Evolutionary conservation across 2,888 invertebrate species (phyloP).

Genomic region (Trissolcus brochymenae): DNA sequence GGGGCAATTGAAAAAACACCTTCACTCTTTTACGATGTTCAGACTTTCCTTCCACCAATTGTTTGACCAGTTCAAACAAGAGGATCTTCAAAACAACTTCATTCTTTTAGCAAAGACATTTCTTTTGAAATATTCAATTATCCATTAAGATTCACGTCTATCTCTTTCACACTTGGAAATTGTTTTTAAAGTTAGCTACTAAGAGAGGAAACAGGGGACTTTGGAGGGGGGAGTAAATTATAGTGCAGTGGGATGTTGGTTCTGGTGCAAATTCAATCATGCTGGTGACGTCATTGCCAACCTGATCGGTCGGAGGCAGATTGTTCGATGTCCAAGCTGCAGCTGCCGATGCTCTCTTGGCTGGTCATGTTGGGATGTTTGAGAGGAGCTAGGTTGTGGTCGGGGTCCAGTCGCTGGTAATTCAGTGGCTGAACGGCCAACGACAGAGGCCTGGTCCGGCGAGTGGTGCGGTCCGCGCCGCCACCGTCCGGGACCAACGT

Average conservation of each 20-base stretch:
- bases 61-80: too few species aligned
- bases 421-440: constrained; percentile 73
- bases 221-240: too few species aligned
- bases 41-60: too few species aligned
- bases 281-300: constrained; percentile 62
- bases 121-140: too few species aligned
- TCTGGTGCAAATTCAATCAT: constrained; percentile 19
- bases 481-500: constrained; percentile 63
- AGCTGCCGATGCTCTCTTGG: constrained; percentile 89
- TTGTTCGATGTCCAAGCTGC: constrained; percentile 90
- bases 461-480: constrained; percentile 43
- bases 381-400: constrained; percentile 50
- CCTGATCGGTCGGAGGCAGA: constrained; percentile 76
- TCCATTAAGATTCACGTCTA: too few species aligned
- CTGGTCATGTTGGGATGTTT: constrained; percentile 70
- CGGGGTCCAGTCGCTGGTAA: constrained; percentile 73
- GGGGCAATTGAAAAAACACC: too few species aligned
- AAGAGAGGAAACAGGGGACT: too few species aligned
- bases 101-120: too few species aligned
- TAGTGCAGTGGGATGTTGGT: background rate
- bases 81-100: too few species aligned
- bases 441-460: constrained; percentile 68
- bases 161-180: too few species aligned
- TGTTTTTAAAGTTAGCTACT: too few species aligned
- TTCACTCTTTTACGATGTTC: too few species aligned